A percentile compares a stretch with the other conserved stretches of the same genome.
Evolutionary conservation across 1,140 invertebrate species (phyloP).

Genomic region (Drosophila novamexicana): DNA sequence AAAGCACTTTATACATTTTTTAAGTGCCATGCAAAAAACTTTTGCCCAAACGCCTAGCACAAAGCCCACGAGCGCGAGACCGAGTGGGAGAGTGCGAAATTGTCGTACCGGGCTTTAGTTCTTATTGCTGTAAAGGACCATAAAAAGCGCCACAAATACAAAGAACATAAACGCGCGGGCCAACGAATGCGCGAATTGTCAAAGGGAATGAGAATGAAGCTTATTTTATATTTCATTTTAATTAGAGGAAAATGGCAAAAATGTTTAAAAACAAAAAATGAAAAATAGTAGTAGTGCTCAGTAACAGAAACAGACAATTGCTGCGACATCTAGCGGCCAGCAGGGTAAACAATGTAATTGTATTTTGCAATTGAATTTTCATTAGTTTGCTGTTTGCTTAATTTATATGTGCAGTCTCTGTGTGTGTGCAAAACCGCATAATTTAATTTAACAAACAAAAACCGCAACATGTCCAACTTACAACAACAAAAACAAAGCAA

Average conservation of each 20-base stretch:
- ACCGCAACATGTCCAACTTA: conserved; percentile 73
- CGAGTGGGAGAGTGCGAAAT: conserved; percentile 5
- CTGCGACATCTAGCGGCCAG: conserved; percentile 36
- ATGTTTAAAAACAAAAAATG: not conserved
- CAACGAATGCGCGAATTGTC: conserved; percentile 23
- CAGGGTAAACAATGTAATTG: conserved; percentile 38
- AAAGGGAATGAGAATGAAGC: conserved; percentile 32
- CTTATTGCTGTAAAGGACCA: conserved; percentile 26
- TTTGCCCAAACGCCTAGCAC: conserved; percentile 43
- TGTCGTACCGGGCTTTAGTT: conserved; percentile 34
- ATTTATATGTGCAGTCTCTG: conserved; percentile 20
- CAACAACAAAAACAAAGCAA: conserved; percentile 25
- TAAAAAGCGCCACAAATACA: conserved; percentile 24
- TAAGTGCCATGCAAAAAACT: conserved; percentile 75
- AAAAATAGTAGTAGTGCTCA: not conserved
- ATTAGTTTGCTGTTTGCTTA: conserved; percentile 52
- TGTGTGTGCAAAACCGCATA: conserved; percentile 63
- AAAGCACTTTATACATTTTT: conserved; percentile 82
- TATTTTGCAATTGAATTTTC: conserved; percentile 45
- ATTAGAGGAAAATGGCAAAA: conserved; percentile 12
- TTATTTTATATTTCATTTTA: conserved; percentile 13
- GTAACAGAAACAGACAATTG: conserved; percentile 6
- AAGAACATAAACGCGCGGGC: conserved; percentile 5
- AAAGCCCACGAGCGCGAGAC: conserved; percentile 17
- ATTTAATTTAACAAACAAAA: conserved; percentile 79